These are phyloP conservation scores for Ceratina calcarata DNA, from an alignment of 1,140 invertebrate genomes.

Conservation along the genomic window DNA sequence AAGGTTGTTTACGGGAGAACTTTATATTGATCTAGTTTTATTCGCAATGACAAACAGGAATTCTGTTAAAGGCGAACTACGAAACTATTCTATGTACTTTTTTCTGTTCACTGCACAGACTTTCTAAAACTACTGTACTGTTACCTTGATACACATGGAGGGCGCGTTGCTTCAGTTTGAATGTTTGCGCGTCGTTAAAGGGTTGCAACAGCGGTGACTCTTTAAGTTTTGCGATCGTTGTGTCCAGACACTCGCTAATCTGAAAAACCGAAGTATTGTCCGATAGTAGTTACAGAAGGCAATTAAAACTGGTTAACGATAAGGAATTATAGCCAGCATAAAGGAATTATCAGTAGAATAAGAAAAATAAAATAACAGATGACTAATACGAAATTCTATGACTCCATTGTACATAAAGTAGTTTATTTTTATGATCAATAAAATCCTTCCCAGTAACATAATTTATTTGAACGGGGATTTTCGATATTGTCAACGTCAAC, in stretches of 20 bases:
- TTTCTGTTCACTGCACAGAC: no score
- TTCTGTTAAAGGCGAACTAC: background rate
- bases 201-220: slow-evolving; percentile 85
- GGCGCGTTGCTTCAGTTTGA: slow-evolving; percentile 92
- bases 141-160: slow-evolving; percentile 92
- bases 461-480: background rate
- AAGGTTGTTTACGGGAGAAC: background rate
- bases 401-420: no score
- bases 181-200: slow-evolving; percentile 85
- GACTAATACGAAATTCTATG: background rate
- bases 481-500: slow-evolving; percentile 25
- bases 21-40: background rate
- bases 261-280: slow-evolving; percentile 54
- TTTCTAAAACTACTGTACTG: background rate
- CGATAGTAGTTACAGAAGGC: background rate
- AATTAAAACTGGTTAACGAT: background rate
- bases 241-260: slow-evolving; percentile 83
- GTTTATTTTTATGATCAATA: background rate
- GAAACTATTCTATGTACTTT: background rate
- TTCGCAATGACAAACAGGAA: background rate
- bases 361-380: background rate
- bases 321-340: no score
- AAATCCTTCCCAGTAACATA: no score
- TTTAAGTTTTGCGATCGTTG: slow-evolving; percentile 85
- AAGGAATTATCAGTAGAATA: no score